Evolutionary conservation across 2,888 invertebrate species (phyloP).

Genomic region (Mesorhabditis belari): DNA sequence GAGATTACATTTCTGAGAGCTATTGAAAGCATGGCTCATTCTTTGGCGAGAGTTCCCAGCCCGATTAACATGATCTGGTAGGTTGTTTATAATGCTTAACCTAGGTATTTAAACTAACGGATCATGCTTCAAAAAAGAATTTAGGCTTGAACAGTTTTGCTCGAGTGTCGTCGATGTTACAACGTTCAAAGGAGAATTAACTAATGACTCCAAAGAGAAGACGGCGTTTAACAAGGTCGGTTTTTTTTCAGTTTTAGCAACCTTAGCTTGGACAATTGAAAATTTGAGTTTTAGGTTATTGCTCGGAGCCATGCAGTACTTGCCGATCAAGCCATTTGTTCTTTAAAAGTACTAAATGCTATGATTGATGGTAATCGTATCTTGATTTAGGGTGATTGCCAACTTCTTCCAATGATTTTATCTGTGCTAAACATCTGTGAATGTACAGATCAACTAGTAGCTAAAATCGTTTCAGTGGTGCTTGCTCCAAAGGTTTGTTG

Average conservation of each 20-base stretch:
- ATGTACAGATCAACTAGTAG: constrained; percentile 13
- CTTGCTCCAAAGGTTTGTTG: constrained; percentile 17
- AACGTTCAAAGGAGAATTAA: constrained; percentile 1
- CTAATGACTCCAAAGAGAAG: constrained; percentile 9
- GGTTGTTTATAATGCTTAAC: neutral
- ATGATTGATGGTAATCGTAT: no score
- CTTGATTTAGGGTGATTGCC: constrained; percentile 18
- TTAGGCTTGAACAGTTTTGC: constrained; percentile 27
- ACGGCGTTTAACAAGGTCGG: constrained; percentile 4
- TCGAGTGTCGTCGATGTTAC: constrained; percentile 20
- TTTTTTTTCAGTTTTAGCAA: neutral
- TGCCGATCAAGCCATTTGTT: neutral
- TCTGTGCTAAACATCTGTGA: constrained; percentile 18
- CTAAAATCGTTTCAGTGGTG: constrained; percentile 17
- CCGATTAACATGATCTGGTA: constrained; percentile 14
- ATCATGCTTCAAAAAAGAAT: neutral
- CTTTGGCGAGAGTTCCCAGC: constrained; percentile 9
- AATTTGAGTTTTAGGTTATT: neutral
- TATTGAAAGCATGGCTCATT: constrained; percentile 18
- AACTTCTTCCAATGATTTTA: constrained; percentile 17
- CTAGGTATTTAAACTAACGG: neutral
- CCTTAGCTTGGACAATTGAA: no score
- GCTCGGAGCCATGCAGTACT: neutral
- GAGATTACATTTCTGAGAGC: constrained; percentile 22
- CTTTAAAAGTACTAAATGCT: no score